These are phyloP conservation scores for Odontocerum albicorne DNA, from an alignment of 2,888 invertebrate genomes.

Conservation along the genomic window DNA sequence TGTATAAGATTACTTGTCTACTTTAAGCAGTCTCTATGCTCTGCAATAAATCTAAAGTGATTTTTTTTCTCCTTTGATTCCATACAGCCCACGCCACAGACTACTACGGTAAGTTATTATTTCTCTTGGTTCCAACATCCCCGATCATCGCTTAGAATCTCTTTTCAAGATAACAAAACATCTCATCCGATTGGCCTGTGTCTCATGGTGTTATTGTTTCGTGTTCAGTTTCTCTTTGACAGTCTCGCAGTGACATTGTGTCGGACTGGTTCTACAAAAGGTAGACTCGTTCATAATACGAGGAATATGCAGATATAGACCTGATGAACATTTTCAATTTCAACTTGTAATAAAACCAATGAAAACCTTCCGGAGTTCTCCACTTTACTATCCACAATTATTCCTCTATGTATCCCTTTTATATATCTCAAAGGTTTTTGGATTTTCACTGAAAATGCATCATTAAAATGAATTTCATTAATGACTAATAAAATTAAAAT, in stretches of 20 bases:
- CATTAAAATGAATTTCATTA: too few species aligned
- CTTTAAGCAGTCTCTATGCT: too few species aligned
- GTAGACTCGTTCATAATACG: too few species aligned
- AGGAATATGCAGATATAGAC: background rate
- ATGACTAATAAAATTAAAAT: too few species aligned
- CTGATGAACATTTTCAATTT: background rate
- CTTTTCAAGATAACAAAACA: too few species aligned
- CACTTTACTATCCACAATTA: conserved; percentile 40
- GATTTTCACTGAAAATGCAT: background rate
- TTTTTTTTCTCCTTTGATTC: conserved; percentile 35
- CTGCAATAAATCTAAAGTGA: conserved; percentile 28
- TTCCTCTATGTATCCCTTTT: background rate
- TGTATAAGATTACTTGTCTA: too few species aligned
- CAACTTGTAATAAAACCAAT: conserved; percentile 20
- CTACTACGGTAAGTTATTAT: conserved; percentile 97
- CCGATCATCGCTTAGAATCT: too few species aligned
- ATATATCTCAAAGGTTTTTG: background rate
- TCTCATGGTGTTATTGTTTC: too few species aligned
- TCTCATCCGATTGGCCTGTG: background rate
- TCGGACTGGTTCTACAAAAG: too few species aligned
- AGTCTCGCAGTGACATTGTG: too few species aligned
- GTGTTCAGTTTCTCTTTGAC: too few species aligned
- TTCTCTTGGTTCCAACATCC: conserved; percentile 67
- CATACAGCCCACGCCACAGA: conserved; percentile 91
- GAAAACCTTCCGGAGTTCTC: conserved; percentile 61